Base-by-base conservation (phyloP, 2,888 invertebrate genomes). In the Tetragnatha montana region DNA sequence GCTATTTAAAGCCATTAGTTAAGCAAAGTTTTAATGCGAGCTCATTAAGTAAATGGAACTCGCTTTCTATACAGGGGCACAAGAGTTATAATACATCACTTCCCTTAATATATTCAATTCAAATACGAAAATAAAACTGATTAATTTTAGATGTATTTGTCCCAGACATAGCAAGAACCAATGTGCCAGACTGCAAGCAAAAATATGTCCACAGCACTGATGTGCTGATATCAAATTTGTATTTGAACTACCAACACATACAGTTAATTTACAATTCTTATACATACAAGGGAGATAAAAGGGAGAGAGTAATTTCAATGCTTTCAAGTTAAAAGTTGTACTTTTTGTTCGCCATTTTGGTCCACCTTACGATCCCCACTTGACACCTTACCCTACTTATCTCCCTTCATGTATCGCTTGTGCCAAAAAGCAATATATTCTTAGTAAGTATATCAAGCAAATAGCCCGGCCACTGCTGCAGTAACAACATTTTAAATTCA, bases 331-430 rank as follows among this genome's bases (percentile, higher is more conserved):
- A 71, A 86, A 74, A 81, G 75, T 86, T 90, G 80, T 85, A 81
- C 60, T 75, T 85, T 35, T 88, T 91, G 91, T 91, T 91, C 88
- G 88, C 91, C 91, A 91, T 88, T 91, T 90, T 91, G 88, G 91
- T 88, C 88, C 91, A 81, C 81, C 85, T 86, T 70, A 70, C 51
- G 49, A 81, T 49, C 70, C 73, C 75, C 69, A 69, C 17, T 90
- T 83, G 79, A 68, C 80, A 75, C 80, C 87, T 87, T 35, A 71
- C 68, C 73, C 81, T 74, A 82, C 75, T 73, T 22, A 82, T 76
- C 86, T 81, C 83, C 85, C 90, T 81, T 84, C 84, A 90, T 81
- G 75, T 83, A 90, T 90, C 90, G 84, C 87, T 90, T 90, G 87
- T 87, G 87, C 76, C 70, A 84, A 84, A 81, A 85, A 84, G 79